Conservation (phyloP, 2,113 vertebrate genomes). For the Periophthalmus modestus region DNA sequence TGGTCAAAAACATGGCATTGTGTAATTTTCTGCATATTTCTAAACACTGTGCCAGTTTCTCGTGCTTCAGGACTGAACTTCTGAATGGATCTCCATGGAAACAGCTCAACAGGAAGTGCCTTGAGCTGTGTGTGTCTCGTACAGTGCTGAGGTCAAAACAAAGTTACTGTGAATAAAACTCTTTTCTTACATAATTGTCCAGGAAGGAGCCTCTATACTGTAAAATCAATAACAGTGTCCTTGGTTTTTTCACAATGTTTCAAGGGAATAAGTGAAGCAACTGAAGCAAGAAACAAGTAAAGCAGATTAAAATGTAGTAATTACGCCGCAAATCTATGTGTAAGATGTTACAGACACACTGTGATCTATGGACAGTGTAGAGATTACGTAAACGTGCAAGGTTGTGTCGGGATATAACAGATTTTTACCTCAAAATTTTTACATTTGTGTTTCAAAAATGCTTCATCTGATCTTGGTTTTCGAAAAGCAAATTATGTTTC, state of each 20-base stretch:
- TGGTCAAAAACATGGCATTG: not conserved
- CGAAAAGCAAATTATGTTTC: no score
- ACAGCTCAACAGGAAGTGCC: conserved; percentile 41
- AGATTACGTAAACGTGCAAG: no score
- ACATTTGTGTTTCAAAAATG: no score
- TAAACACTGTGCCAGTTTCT: not conserved
- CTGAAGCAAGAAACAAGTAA: no score
- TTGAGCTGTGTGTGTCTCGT: conserved; percentile 28
- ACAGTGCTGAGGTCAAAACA: conserved; percentile 25
- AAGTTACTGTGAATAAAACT: conserved; percentile 15
- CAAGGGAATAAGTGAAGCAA: conserved; percentile 39
- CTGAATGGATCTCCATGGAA: conserved; percentile 49
- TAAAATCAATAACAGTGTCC: conserved; percentile 33
- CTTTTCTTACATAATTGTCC: conserved; percentile 35
- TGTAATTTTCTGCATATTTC: not conserved
- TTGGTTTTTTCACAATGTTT: conserved; percentile 29
- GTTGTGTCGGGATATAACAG: no score
- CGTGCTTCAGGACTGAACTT: conserved; percentile 25
- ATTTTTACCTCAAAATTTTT: no score
- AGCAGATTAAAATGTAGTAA: no score
- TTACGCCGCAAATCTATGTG: no score
- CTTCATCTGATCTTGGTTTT: no score
- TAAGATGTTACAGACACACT: no score
- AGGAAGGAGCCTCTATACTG: conserved; percentile 36
- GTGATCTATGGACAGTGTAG: no score